Base-by-base conservation (phyloP, 2,797 vertebrate genomes). In the Lepus oiostolus region DNA sequence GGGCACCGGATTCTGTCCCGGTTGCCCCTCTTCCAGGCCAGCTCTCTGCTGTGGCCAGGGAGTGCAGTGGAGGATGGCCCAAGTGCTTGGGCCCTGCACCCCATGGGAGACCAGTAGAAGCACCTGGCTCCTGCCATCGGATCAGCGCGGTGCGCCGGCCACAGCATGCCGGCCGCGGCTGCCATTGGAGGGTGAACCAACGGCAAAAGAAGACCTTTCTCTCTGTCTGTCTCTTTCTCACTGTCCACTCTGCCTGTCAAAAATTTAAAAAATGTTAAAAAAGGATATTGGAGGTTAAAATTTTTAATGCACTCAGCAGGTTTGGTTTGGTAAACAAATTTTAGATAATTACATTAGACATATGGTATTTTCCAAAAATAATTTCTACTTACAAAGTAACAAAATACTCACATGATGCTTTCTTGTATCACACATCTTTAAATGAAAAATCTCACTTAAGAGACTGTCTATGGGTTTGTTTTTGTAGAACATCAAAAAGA, bases 381-480 rank as follows among this genome's bases (percentile, higher is more conserved):
- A 14, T 65, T 74, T 16, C 0, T 21, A 58, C 93, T 82, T 86
- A 47, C 58, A 68, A 85, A 68, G 7, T 85, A 85, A 89, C 68
- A 28, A 85, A 62, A 95, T 97, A 99, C 99, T 99, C 97, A 99
- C 99, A 26, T 54, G 13, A 62, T 98, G 95, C 92, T 98, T 99
- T 97, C 98, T 99, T 47, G 98, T 98, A 95, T 97, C 97, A 97
- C 99, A 99, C 22, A 97, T 97, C 98, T 99, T 99, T 83, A 99
- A 98, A 98, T 98, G 99, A 85, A 99, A 98, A 84, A 99, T 98
- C 96, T 99, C 99, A 93, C 99, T 98, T 77, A 99, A 93, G 83
- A 99, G 98, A 99, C 99, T 99, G 96, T 99, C 99, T 83, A 99
- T 96, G 0, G 99, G 99, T 96, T 99, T 99, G 97, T 99, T 99